Conservation (phyloP, 2,888 invertebrate species). For the Drosophila imparisetae region DNA sequence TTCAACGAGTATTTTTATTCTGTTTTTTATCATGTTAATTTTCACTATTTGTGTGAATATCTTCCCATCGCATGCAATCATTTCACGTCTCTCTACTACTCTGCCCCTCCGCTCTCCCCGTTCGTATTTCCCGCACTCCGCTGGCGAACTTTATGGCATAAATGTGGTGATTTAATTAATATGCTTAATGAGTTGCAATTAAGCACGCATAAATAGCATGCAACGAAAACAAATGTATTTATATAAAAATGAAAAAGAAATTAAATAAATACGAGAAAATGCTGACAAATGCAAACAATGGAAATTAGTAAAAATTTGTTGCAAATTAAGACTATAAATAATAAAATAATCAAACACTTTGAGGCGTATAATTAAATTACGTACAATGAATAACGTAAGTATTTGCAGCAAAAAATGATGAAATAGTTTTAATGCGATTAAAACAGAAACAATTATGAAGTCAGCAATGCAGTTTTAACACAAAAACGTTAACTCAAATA, state of each 20-base stretch:
- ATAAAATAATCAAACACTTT: conserved; percentile 26
- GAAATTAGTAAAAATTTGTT: conserved; percentile 66
- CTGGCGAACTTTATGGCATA: conserved; percentile 62
- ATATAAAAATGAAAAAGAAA: conserved; percentile 12
- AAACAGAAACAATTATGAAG: not conserved
- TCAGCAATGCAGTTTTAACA: not conserved
- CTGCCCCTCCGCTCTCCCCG: not conserved
- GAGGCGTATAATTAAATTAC: conserved; percentile 40
- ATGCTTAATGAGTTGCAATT: conserved; percentile 80
- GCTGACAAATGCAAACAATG: conserved; percentile 62
- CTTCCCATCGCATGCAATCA: conserved; percentile 27
- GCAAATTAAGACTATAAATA: conserved; percentile 60
- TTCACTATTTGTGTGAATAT: conserved; percentile 47
- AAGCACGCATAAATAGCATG: conserved; percentile 63
- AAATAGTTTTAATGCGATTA: conserved; percentile 3
- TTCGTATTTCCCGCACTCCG: conserved; percentile 3
- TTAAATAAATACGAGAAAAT: conserved; percentile 33
- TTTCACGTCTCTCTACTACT: not conserved
- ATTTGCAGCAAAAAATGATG: not conserved
- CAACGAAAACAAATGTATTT: conserved; percentile 33
- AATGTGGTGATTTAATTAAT: conserved; percentile 80
- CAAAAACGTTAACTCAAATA: not conserved
- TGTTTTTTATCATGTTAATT: conserved; percentile 63
- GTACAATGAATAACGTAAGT: conserved; percentile 7
- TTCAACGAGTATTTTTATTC: conserved; percentile 14